A percentile compares a stretch with the other conserved stretches of the same genome.
These are phyloP conservation scores for Lathamus discolor DNA, from an alignment of 2,113 vertebrate species.

Conservation along the genomic window DNA sequence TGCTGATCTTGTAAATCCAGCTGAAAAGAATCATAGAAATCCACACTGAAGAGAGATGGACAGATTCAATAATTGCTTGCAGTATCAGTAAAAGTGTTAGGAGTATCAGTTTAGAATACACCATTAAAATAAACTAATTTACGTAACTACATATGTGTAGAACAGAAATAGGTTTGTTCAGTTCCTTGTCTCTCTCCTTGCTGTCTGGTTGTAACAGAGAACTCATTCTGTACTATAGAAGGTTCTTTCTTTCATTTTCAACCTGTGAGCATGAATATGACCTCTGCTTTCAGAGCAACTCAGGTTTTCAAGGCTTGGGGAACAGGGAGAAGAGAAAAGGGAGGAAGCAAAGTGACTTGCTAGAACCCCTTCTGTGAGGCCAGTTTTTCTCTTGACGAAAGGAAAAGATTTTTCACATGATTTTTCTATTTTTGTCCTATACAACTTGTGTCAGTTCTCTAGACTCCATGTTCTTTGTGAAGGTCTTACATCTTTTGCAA, in stretches of 20 bases:
- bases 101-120: background rate
- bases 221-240: background rate
- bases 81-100: background rate
- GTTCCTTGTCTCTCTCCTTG: background rate
- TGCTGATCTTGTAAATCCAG: background rate
- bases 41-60: background rate
- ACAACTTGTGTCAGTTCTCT: background rate
- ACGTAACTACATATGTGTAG: background rate
- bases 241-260: background rate
- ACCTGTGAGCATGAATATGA: background rate
- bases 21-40: background rate
- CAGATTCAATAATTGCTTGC: background rate
- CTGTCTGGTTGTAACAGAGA: background rate
- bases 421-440: background rate
- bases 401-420: background rate
- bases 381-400: background rate
- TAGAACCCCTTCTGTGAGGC: background rate
- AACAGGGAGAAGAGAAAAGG: background rate
- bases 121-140: background rate
- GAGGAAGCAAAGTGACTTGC: background rate
- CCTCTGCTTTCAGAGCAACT: background rate
- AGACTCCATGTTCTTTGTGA: background rate
- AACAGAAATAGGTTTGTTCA: background rate
- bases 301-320: accelerated
- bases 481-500: background rate